These are phyloP conservation scores for Fopius arisanus DNA, from an alignment of 1,140 invertebrate genomes.

Conservation along the genomic window DNA sequence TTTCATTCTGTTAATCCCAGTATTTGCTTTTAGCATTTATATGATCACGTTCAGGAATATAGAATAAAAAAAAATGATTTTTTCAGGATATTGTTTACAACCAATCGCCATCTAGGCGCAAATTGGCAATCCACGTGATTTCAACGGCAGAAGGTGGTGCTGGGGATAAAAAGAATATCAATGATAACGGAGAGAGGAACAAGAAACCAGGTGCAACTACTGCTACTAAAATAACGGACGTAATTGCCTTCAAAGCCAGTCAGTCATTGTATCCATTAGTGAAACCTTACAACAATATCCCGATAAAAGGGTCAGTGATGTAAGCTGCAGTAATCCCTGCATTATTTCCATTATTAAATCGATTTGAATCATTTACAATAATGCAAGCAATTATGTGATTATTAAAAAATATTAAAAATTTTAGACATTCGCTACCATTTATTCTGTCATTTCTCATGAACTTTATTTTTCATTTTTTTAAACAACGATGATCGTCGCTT, in stretches of 20 bases:
- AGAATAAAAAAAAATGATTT: slow-evolving; percentile 47
- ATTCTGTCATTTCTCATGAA: background rate
- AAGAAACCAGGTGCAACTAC: background rate
- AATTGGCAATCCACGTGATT: slow-evolving; percentile 77
- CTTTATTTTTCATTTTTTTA: no score
- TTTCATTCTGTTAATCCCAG: no score
- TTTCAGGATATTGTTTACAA: slow-evolving; percentile 50
- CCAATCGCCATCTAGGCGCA: slow-evolving; percentile 65
- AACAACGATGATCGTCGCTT: no score
- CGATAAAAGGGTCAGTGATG: slow-evolving; percentile 62
- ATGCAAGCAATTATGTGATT: background rate
- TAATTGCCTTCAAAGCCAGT: slow-evolving; percentile 73
- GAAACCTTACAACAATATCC: slow-evolving; percentile 70
- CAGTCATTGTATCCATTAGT: slow-evolving; percentile 73
- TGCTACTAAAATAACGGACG: slow-evolving; percentile 67
- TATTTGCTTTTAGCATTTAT: no score
- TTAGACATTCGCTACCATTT: background rate
- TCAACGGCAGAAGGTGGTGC: slow-evolving; percentile 73
- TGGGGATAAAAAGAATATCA: slow-evolving; percentile 46
- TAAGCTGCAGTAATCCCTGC: slow-evolving; percentile 48
- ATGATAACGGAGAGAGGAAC: background rate
- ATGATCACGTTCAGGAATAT: no score
- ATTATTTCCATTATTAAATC: background rate
- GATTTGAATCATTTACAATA: slow-evolving; percentile 14
- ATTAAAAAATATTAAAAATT: background rate